Conservation (phyloP, 2,113 vertebrate species). For the Hippocampus zosterae region DNA sequence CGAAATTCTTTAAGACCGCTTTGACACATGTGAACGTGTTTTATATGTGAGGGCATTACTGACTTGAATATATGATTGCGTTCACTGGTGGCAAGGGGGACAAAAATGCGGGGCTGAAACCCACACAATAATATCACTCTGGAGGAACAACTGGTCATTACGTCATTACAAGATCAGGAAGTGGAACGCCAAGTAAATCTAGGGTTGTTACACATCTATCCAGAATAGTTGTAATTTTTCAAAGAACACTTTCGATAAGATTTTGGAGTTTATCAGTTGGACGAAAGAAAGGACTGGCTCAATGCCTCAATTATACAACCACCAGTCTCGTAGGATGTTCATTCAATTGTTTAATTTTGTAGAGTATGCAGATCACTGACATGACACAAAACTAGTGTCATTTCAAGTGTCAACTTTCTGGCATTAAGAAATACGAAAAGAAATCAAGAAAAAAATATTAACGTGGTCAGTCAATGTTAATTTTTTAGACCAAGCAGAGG, state of each 20-base stretch:
- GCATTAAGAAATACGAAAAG: too few species aligned
- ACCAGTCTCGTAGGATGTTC: too few species aligned
- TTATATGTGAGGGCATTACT: constrained; percentile 36
- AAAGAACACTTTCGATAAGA: neutral
- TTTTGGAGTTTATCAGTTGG: neutral
- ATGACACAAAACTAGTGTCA: too few species aligned
- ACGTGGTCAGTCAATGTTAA: too few species aligned
- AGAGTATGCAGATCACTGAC: too few species aligned
- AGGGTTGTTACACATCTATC: neutral
- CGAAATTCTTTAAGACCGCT: constrained; percentile 43
- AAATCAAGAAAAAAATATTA: too few species aligned
- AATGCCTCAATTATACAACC: too few species aligned
- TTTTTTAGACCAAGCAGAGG: too few species aligned
- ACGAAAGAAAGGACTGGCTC: too few species aligned
- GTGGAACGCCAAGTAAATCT: neutral
- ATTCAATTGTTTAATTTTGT: too few species aligned
- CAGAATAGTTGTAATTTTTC: neutral
- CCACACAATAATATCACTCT: constrained; percentile 35
- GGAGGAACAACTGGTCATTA: neutral
- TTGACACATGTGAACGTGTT: constrained; percentile 25
- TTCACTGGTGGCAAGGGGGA: neutral
- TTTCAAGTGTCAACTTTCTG: too few species aligned
- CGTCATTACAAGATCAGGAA: neutral
- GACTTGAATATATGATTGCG: constrained; percentile 19
- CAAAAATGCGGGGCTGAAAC: constrained; percentile 8